Percentiles rank a stretch among this genome's conserved stretches.
Evolutionary conservation across 2,113 vertebrate genomes (phyloP).

Genomic region (Mus spicilegus): DNA sequence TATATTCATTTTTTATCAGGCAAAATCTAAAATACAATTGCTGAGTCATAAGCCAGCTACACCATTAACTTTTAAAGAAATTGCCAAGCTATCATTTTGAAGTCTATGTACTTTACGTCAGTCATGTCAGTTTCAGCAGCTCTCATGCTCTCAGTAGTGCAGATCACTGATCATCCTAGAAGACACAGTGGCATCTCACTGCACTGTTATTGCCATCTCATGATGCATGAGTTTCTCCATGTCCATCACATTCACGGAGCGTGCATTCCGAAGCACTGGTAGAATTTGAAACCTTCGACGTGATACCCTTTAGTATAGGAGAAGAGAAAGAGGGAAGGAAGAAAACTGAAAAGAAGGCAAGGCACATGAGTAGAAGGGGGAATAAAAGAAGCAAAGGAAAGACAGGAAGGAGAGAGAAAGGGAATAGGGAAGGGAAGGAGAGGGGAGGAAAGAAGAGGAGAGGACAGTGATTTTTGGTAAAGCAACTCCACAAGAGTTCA

Average conservation of each 20-base stretch:
- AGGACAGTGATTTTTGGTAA: not conserved
- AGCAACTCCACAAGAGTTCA: not conserved
- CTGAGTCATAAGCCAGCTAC: not conserved
- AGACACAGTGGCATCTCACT: not conserved
- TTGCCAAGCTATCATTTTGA: not conserved
- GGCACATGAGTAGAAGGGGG: too few relatives aligned
- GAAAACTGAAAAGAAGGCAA: too few relatives aligned
- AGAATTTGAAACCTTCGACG: not conserved
- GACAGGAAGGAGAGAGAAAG: too few relatives aligned
- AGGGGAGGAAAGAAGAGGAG: not conserved
- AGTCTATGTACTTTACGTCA: not conserved
- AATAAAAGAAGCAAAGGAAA: rapidly evolving
- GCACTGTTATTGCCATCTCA: not conserved
- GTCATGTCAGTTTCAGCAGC: not conserved
- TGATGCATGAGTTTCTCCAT: not conserved
- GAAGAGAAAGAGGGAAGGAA: not conserved
- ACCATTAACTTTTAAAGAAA: not conserved
- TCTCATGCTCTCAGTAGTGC: not conserved
- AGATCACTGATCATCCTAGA: not conserved
- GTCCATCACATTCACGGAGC: not conserved
- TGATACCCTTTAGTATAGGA: not conserved
- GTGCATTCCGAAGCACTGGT: not conserved
- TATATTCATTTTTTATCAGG: not conserved
- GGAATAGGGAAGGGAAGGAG: rapidly evolving
- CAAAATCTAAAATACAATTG: constrained; percentile 12